Conservation (phyloP, 2,797 vertebrate species). For the Scarus forsteni region DNA sequence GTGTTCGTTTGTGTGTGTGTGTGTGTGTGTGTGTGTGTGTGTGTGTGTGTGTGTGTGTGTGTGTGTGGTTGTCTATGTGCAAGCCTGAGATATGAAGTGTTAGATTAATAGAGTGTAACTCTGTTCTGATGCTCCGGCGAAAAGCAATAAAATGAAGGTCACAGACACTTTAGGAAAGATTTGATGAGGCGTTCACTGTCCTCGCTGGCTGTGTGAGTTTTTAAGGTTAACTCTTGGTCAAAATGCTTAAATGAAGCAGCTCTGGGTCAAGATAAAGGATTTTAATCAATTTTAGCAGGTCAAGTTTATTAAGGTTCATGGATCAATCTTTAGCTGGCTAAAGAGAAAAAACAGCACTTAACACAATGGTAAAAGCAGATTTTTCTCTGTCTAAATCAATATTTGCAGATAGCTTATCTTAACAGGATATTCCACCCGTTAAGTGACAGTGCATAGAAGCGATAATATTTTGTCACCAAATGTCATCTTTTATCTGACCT, state of each 20-base stretch:
- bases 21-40: slow-evolving; percentile 10
- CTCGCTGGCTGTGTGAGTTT: slow-evolving; percentile 4
- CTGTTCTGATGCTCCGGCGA: slow-evolving; percentile 23
- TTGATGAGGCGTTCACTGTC: slow-evolving; percentile 42
- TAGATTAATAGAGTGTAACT: slow-evolving; percentile 49
- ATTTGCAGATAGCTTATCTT: background rate
- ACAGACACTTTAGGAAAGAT: slow-evolving; percentile 30
- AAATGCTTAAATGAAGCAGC: slow-evolving; percentile 5
- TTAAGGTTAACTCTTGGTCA: slow-evolving; percentile 19
- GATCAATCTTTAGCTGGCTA: background rate
- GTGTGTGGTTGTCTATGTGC: slow-evolving; percentile 4
- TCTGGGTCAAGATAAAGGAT: slow-evolving; percentile 1
- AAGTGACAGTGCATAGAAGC: too few relatives aligned
- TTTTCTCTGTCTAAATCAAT: background rate
- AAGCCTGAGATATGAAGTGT: slow-evolving; percentile 30
- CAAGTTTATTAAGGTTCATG: background rate
- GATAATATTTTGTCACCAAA: too few relatives aligned
- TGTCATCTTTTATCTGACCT: too few relatives aligned
- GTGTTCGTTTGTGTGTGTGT: slow-evolving; percentile 14
- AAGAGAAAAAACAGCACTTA: background rate
- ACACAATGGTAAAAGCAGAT: too few relatives aligned
- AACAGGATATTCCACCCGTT: too few relatives aligned
- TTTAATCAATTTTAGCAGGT: slow-evolving; percentile 1
- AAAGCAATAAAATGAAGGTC: slow-evolving; percentile 64
- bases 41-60: slow-evolving; percentile 2